These are phyloP conservation scores for Origma solitaria DNA, from an alignment of 2,113 vertebrate species.

Conservation along the genomic window DNA sequence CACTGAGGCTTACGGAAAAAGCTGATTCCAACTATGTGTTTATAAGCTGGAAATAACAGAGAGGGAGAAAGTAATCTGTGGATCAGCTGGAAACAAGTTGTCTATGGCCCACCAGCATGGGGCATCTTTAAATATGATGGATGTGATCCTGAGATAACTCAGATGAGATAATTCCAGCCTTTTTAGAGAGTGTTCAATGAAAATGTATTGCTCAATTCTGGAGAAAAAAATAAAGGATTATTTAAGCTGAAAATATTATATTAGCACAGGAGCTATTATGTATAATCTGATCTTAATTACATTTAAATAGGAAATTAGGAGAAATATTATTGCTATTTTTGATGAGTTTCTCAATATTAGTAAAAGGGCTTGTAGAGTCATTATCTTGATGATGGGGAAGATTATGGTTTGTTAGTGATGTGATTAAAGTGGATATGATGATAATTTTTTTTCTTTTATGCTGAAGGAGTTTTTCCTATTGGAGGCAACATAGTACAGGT, in stretches of 20 bases:
- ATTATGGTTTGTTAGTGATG: not conserved
- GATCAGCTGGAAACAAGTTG: conserved; percentile 4
- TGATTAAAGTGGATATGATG: not conserved
- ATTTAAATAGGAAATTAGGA: not conserved
- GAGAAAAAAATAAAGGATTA: not conserved
- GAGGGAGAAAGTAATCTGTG: not conserved
- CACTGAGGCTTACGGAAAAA: not conserved
- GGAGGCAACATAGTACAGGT: not conserved
- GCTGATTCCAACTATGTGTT: not conserved
- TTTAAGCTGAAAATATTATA: not conserved
- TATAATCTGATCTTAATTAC: not conserved
- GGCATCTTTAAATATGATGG: not conserved
- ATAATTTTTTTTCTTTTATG: not conserved
- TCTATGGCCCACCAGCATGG: not conserved
- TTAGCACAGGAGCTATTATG: not conserved
- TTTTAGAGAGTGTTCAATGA: not conserved
- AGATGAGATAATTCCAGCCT: not conserved
- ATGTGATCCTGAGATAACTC: not conserved
- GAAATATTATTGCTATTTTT: not conserved
- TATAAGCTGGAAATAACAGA: not conserved
- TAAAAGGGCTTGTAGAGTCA: not conserved
- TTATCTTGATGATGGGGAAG: not conserved
- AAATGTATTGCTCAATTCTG: not conserved
- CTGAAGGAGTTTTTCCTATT: not conserved
- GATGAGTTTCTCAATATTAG: not conserved